Evolutionary conservation across 92 coral and sea anemone species (phyloP), one percentile per base, ranked within the genome.

Genomic region (Bergia sp.): DNA sequence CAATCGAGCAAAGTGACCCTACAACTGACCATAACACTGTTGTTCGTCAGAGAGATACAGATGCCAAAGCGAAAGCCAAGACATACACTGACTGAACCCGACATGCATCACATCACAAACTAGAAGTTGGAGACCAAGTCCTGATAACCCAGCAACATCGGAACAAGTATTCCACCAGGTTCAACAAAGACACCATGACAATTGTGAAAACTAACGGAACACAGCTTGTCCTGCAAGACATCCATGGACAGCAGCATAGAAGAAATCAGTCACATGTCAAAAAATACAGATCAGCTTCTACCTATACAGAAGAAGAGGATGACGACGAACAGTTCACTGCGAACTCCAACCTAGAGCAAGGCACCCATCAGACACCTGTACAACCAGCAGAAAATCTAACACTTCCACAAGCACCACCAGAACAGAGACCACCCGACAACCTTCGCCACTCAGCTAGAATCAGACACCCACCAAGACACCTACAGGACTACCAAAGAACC

Each of bases 181-280:
- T 89, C 65, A 40, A 76, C 47, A 81, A 73, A 82, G 82, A 81
- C 72, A 88, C 91, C 0, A 73, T 82, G 91, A 73, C 53, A 79
- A 71, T 89, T 76, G 72, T 65, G 12, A 65, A 89, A 65, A 82
- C 71, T 7, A 67, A 38, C 38, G 88, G 88, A 18, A 64, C 80
- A 44, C 88, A 89, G 72, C 57, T 73, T 49, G 73, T 86, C 53
- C 43, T 75, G 55, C n/a, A 2, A 53, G 64, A 66, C 72, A 61
- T 29, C 42, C 73, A 65, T 82, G 88, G 88, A 45, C 77, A 49
- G 76, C 88, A 80, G 45, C 91, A 89, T 21, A 41, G 82, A 9
- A 42, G 88, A 76, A 82, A 89, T 55, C 73, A 80, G 57, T 89
- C 91, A 49, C 89, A 87, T 77, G 75, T 87, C 9, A 87, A 86